Base-by-base conservation (phyloP, 2,113 vertebrate genomes). In the Bubo blakistoni region DNA sequence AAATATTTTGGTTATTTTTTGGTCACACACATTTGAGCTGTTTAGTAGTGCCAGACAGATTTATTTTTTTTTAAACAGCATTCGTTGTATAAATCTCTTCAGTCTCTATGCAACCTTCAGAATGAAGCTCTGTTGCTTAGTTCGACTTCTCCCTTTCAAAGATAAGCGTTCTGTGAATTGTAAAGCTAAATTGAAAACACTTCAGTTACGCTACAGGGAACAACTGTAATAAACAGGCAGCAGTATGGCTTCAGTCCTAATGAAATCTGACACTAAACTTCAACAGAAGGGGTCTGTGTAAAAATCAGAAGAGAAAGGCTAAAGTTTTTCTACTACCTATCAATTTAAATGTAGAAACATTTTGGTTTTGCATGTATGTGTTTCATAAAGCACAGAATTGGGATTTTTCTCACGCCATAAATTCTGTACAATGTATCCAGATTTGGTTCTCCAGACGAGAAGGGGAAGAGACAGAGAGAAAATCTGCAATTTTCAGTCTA, bases 71-170 rank as follows among this genome's bases (percentile, higher is more conserved):
- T 92, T 61, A 61, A 95, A 93, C 92, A 86, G 82, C 91, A 86
- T 96, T 97, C 55, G 51, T 81, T 96, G 96, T 92, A 97, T 88
- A 96, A 80, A 94, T 88, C 65, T 96, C 88, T 95, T 93, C 85
- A 91, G 96, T 94, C 97, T 95, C 97, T 98, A 92, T 98, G 98
- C 98, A 98, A 97, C 88, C 94, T 98, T 94, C 92, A 93, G 91
- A 95, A 84, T 61, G 59, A 84, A 97, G 29, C 49, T 79, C 40
- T 69, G 10, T 46, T 92, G 84, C 77, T 95, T 72, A 84, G 34
- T 88, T 92, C 86, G 71, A 89, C 44, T 92, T 92, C 51, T 86
- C 49, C 79, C 61, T 92, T 80, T 94, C 47, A 59, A 69, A 95
- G 70, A 70, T 51, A 74, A 83, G 47, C 5, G 14, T 55, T 69